Evolutionary conservation across 2,888 invertebrate species (phyloP), one percentile per base, ranked within the genome.

Genomic region (Alcis repandata): DNA sequence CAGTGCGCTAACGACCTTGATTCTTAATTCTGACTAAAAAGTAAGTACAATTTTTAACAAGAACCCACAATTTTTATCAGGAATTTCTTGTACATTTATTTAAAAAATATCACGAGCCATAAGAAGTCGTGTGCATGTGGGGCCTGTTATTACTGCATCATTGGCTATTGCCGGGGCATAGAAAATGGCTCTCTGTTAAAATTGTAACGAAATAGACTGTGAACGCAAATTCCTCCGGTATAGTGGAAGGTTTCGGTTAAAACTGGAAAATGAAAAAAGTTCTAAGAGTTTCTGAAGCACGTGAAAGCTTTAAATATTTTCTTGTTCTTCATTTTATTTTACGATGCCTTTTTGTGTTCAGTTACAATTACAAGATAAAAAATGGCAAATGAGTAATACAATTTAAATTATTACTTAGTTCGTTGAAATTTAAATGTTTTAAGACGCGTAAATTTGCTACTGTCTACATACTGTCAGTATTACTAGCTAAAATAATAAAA

Each of bases 141-240:
- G 57, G 59, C 49, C 19, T 59, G 59, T 67, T 72, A 65, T 48
- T 67, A 63, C 66, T 70, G 66, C 72, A 52, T 63, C 59, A 67
- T 73, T 74, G 65, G 38, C 20, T 59, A 49, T 59, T 61, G 64
- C 53, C 45, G 52, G 57, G 22, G 19, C 49, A 48, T 17, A 33
- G 49, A 38, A 41, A 52, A 46, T 27, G 33, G 40, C 38, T 59
- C 49, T 32, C 9, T 41, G 53, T 53, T 59, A 20, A 58, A 46
- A 53, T 52, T 59, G 41, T 48, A 33, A 52, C 45, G n/a, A 46
- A 56, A 51, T 57, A 54, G 53, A 53, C 33, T 43, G 20, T 22
- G 15, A 59, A 59, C 15, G 15, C 20, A 51, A 36, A 22, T 43
- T 46, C 9, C 43, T 43, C 19, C 19, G 2, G 11, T 1, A 17